Evolutionary conservation across 2,888 invertebrate genomes (phyloP).

Genomic region (Proisotoma minuta): DNA sequence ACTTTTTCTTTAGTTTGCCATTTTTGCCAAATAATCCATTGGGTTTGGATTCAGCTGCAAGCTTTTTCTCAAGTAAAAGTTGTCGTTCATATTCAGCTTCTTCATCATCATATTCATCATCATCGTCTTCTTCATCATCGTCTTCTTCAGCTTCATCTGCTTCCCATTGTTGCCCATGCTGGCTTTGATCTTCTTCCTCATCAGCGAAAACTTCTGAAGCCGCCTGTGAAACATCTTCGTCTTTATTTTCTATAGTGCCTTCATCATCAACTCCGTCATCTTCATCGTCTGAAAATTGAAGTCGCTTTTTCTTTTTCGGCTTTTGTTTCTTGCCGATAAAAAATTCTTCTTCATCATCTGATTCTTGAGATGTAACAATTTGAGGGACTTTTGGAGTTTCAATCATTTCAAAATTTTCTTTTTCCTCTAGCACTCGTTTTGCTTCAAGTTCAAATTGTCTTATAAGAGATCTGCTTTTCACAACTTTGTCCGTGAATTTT

Average conservation of each 20-base stretch:
- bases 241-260: conserved; percentile 31
- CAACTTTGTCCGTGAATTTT: no score
- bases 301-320: conserved; percentile 18
- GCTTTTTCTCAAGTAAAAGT: conserved; percentile 8
- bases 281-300: conserved; percentile 21
- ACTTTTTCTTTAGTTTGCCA: conserved; percentile 56
- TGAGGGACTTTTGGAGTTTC: no score
- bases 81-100: conserved; percentile 15
- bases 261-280: conserved; percentile 37
- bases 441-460: no score
- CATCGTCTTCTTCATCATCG: conserved; percentile 42
- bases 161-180: no score
- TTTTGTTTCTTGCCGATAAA: conserved; percentile 31
- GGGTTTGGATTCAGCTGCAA: conserved; percentile 9
- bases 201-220: conserved; percentile 74
- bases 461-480: no score
- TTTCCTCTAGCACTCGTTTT: no score
- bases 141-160: conserved; percentile 46
- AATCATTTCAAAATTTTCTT: no score
- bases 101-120: conserved; percentile 43
- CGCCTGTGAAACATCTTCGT: no score
- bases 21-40: conserved; percentile 36
- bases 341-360: conserved; percentile 26
- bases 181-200: conserved; percentile 67
- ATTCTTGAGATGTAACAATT: neutral